phyloP scores from a whole-genome alignment of 1,140 invertebrate species.

The Thaumetopoea pityocampa region DNA sequence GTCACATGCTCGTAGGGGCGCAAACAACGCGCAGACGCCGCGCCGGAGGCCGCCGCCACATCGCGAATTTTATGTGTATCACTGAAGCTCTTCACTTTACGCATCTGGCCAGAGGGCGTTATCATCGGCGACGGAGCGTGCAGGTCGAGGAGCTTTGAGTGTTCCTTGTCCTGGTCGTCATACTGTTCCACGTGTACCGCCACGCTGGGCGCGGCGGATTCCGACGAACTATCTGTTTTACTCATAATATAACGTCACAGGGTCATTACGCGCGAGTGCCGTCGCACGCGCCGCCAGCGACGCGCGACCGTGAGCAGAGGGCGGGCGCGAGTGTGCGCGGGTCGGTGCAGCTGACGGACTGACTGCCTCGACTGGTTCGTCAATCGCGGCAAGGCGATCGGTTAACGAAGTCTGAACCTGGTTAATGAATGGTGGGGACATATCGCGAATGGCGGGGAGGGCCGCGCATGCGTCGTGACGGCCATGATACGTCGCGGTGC shows the following conservation, averaged over 20 bases:
- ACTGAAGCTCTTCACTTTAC: slow-evolving; percentile 68
- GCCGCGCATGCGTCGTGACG: slow-evolving; percentile 26
- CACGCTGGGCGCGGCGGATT: slow-evolving; percentile 56
- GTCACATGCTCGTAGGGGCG: slow-evolving; percentile 66
- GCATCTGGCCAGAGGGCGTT: slow-evolving; percentile 65
- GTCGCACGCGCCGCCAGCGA: slow-evolving; percentile 57
- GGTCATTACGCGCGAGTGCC: slow-evolving; percentile 61
- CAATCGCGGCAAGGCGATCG: slow-evolving; percentile 69
- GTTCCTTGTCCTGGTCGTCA: slow-evolving; percentile 49
- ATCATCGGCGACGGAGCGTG: slow-evolving; percentile 48
- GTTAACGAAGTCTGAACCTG: slow-evolving; percentile 68
- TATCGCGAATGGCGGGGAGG: slow-evolving; percentile 37
- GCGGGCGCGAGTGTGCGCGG: slow-evolving; percentile 46
- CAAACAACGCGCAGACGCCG: slow-evolving; percentile 61
- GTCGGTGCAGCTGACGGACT: slow-evolving; percentile 53
- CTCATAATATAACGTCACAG: slow-evolving; percentile 68
- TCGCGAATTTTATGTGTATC: slow-evolving; percentile 66
- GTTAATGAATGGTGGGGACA: slow-evolving; percentile 46
- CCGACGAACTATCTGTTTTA: slow-evolving; percentile 56
- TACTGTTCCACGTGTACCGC: slow-evolving; percentile 59
- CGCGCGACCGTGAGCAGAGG: slow-evolving; percentile 51
- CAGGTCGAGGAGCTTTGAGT: slow-evolving; percentile 48
- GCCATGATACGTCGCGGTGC: slow-evolving; percentile 42
- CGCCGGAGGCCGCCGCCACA: slow-evolving; percentile 57
- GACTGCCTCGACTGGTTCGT: slow-evolving; percentile 51